These are phyloP conservation scores for Barypeithes pellucidus DNA, from an alignment of 2,888 invertebrate species.

Conservation along the genomic window DNA sequence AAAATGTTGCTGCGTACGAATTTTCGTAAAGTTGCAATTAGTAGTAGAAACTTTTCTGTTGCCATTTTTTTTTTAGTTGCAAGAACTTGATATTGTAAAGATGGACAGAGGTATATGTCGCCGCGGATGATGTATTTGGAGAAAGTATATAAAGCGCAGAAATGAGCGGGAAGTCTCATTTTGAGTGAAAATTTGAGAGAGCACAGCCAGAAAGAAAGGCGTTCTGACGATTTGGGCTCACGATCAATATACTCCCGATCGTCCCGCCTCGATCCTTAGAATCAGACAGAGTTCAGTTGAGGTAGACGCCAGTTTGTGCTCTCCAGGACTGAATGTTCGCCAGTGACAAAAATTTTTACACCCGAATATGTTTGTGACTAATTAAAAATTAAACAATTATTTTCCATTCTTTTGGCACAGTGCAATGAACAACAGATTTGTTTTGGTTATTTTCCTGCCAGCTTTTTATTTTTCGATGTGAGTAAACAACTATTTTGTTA, in stretches of 20 bases:
- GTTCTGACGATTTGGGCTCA: conserved; percentile 39
- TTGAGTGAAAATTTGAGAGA: conserved; percentile 40
- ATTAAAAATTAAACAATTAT: conserved; percentile 33
- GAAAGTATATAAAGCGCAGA: conserved; percentile 35
- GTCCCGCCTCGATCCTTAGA: conserved; percentile 50
- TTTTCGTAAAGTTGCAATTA: conserved; percentile 38
- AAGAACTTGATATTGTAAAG: neutral
- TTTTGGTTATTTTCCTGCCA: conserved; percentile 45
- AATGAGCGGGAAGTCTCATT: conserved; percentile 49
- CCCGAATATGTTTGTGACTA: conserved; percentile 46
- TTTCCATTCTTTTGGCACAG: conserved; percentile 35
- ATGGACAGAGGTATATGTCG: neutral
- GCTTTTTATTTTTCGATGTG: conserved; percentile 42
- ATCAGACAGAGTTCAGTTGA: conserved; percentile 47
- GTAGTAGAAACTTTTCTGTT: conserved; percentile 33
- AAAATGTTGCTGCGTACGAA: conserved; percentile 12
- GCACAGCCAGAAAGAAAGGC: conserved; percentile 41
- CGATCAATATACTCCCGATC: conserved; percentile 49
- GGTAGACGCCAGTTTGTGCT: conserved; percentile 43
- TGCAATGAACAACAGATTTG: conserved; percentile 39
- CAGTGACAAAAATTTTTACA: conserved; percentile 32
- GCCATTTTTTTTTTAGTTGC: conserved; percentile 30
- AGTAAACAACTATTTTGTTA: conserved; percentile 40
- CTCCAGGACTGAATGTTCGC: conserved; percentile 41
- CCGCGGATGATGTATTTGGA: no score